phyloP scores from a whole-genome alignment of 2,113 vertebrate genomes.

The Ciconia boyciana region DNA sequence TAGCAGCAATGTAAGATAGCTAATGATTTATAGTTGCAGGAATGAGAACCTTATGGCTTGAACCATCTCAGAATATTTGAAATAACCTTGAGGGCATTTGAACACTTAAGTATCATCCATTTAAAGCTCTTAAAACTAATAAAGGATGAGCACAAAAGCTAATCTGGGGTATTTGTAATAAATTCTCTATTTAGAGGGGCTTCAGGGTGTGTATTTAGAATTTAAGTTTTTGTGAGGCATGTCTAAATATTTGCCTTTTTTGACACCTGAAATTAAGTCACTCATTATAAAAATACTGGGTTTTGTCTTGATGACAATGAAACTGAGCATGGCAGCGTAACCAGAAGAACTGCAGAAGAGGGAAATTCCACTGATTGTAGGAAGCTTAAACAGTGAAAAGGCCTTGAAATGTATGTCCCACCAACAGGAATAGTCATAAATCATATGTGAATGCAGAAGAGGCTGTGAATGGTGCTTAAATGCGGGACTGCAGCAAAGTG shows the following conservation, averaged over 20 bases:
- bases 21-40: slow-evolving; percentile 50
- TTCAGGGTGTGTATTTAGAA: background rate
- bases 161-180: background rate
- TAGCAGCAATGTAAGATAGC: background rate
- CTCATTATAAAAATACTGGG: background rate
- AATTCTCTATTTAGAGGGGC: background rate
- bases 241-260: slow-evolving; percentile 11
- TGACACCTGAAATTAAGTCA: background rate
- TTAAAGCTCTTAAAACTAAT: slow-evolving; percentile 15
- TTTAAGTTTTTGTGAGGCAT: background rate
- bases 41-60: slow-evolving; percentile 46
- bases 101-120: slow-evolving; percentile 8
- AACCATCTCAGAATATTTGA: slow-evolving; percentile 41
- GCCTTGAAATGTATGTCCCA: slow-evolving; percentile 48
- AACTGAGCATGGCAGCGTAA: background rate
- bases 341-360: background rate
- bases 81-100: slow-evolving; percentile 24
- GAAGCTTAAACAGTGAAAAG: slow-evolving; percentile 36
- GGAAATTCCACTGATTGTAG: slow-evolving; percentile 20
- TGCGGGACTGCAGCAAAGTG: slow-evolving; percentile 17
- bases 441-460: background rate
- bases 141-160: background rate
- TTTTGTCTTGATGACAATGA: background rate
- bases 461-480: background rate
- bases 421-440: slow-evolving; percentile 57